These are phyloP conservation scores for Fragum sueziense DNA, from an alignment of 2,888 invertebrate genomes.

Conservation along the genomic window DNA sequence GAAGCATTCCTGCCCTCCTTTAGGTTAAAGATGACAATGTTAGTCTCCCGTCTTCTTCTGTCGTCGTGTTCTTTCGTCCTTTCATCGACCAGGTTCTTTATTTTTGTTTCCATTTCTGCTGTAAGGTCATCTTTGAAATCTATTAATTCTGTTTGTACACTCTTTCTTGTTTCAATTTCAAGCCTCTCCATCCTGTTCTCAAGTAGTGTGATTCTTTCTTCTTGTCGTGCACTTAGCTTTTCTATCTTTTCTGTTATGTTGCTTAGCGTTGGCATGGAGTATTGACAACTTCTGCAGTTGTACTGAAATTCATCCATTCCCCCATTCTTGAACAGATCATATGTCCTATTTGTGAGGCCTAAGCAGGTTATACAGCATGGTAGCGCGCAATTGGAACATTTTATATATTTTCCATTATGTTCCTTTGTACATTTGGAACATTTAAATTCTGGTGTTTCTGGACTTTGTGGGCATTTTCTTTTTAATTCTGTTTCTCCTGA, in stretches of 20 bases:
- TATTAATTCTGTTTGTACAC: neutral
- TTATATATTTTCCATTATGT: neutral
- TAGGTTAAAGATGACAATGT: neutral
- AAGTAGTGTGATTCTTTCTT: neutral
- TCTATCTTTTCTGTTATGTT: neutral
- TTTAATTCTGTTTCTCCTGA: neutral
- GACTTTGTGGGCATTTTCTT: neutral
- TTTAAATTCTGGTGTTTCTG: neutral
- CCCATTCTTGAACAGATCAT: neutral
- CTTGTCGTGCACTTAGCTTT: neutral
- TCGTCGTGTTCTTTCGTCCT: neutral
- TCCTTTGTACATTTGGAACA: neutral
- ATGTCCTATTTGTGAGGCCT: neutral
- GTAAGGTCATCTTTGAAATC: neutral
- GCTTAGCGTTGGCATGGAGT: neutral
- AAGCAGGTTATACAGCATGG: neutral
- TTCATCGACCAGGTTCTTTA: neutral
- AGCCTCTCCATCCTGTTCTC: neutral
- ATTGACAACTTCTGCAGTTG: neutral
- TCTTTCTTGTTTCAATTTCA: neutral
- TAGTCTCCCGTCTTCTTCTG: neutral
- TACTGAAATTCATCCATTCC: neutral
- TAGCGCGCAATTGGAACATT: neutral
- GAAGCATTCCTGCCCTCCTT: neutral
- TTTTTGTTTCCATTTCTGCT: neutral